phyloP scores from a whole-genome alignment of 1,140 invertebrate genomes.

The Drosophila kanapiae region DNA sequence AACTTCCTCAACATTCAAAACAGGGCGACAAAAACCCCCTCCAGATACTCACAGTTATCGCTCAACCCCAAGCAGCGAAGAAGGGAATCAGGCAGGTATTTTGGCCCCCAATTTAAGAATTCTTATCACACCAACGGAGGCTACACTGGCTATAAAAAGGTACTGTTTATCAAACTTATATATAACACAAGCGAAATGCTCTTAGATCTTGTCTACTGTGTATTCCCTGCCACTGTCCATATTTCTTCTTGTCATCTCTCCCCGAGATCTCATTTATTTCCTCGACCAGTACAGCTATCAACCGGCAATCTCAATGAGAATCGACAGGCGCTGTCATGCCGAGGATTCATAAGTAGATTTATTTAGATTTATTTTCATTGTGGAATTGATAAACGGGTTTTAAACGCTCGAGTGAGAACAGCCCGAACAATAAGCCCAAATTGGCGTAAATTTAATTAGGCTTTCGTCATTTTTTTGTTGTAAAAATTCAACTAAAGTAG shows the following conservation, averaged over 20 bases:
- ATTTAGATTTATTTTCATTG: constrained; percentile 35
- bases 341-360: constrained; percentile 36
- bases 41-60: constrained; percentile 13
- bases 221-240: background rate
- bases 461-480: background rate
- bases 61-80: constrained; percentile 22
- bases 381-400: constrained; percentile 41
- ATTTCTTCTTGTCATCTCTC: constrained; percentile 19
- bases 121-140: constrained; percentile 35
- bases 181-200: constrained; percentile 13
- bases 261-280: constrained; percentile 20
- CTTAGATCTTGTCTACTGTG: constrained; percentile 23
- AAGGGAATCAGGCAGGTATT: constrained; percentile 14
- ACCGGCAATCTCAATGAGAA: constrained; percentile 22
- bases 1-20: constrained; percentile 26
- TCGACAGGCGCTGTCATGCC: constrained; percentile 30
- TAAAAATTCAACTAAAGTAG: background rate
- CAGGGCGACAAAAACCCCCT: constrained; percentile 4
- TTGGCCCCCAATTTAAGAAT: constrained; percentile 27
- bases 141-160: constrained; percentile 26
- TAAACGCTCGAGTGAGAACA: constrained; percentile 1
- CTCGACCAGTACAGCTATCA: constrained; percentile 9
- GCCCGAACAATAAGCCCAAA: constrained; percentile 11
- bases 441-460: constrained; percentile 19
- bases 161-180: constrained; percentile 33